A percentile compares a stretch with the other conserved stretches of the same genome.
Conservation (phyloP, 1,140 invertebrate genomes). For the Plectus sambesii region DNA sequence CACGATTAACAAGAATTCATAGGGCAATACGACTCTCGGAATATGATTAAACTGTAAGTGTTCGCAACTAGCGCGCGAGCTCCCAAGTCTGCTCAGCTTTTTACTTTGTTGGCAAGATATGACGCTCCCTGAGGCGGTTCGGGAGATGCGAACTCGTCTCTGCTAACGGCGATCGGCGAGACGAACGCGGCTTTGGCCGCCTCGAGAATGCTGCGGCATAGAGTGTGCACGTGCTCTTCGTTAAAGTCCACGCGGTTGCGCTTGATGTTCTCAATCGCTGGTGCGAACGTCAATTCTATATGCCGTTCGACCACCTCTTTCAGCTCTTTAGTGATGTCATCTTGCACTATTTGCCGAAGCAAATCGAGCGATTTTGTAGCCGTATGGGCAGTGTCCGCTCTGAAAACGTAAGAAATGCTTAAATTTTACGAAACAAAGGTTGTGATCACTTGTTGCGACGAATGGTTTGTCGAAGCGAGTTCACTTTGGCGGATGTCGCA, state of each 20-base stretch:
- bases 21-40: constrained; percentile 11
- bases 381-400: constrained; percentile 33
- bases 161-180: background rate
- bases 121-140: constrained; percentile 3
- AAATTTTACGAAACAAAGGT: too few species aligned
- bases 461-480: constrained; percentile 34
- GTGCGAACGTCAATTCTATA: constrained; percentile 34
- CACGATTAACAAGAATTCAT: too few species aligned
- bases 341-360: constrained; percentile 35
- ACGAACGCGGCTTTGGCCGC: constrained; percentile 34
- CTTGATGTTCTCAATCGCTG: constrained; percentile 39
- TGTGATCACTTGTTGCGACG: constrained; percentile 32
- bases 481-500: constrained; percentile 34
- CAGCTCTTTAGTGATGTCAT: constrained; percentile 34
- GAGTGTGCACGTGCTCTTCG: constrained; percentile 25
- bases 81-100: background rate
- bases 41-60: constrained; percentile 20
- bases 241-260: constrained; percentile 34
- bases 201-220: constrained; percentile 35
- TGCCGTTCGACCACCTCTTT: constrained; percentile 38
- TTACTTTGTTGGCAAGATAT: background rate
- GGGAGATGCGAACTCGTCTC: background rate
- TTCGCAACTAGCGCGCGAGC: constrained; percentile 15
- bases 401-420: too few species aligned
- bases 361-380: constrained; percentile 28